Percentiles rank a stretch among this genome's conserved stretches.
These are phyloP conservation scores for Hypotaenidia philippensis DNA, from an alignment of 2,797 vertebrate species.

Conservation along the genomic window DNA sequence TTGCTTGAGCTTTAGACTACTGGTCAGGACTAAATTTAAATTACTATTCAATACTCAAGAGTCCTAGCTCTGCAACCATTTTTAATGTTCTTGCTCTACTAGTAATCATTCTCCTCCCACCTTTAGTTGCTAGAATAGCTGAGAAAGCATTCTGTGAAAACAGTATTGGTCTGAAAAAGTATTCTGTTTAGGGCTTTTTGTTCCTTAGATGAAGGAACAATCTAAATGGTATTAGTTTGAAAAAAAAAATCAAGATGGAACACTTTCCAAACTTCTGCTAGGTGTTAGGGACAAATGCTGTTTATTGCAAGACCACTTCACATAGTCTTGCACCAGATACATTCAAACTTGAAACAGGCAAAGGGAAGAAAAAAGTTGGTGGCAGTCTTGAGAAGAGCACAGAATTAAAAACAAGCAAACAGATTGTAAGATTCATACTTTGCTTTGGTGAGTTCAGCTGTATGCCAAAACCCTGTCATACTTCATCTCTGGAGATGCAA, in stretches of 20 bases:
- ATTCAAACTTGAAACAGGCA: background rate
- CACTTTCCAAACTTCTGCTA: background rate
- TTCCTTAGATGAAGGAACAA: background rate
- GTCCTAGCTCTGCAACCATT: background rate
- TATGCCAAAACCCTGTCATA: background rate
- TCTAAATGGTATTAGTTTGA: background rate
- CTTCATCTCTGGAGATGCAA: background rate
- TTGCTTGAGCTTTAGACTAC: background rate
- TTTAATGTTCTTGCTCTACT: background rate
- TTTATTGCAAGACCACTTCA: background rate
- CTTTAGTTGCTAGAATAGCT: background rate
- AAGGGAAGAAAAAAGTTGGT: background rate
- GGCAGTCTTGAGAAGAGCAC: background rate
- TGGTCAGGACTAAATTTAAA: background rate
- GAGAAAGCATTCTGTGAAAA: background rate
- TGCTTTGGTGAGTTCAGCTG: background rate
- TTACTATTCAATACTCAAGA: background rate
- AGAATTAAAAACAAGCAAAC: conserved; percentile 3
- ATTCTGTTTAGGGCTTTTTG: background rate
- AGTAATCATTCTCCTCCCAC: background rate
- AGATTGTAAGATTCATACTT: background rate
- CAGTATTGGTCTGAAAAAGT: background rate
- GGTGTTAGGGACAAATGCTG: background rate
- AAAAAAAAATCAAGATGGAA: background rate
- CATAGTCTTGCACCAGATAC: background rate